Conservation (phyloP, 2,113 vertebrate species). For the Coregonus clupeaformis region DNA sequence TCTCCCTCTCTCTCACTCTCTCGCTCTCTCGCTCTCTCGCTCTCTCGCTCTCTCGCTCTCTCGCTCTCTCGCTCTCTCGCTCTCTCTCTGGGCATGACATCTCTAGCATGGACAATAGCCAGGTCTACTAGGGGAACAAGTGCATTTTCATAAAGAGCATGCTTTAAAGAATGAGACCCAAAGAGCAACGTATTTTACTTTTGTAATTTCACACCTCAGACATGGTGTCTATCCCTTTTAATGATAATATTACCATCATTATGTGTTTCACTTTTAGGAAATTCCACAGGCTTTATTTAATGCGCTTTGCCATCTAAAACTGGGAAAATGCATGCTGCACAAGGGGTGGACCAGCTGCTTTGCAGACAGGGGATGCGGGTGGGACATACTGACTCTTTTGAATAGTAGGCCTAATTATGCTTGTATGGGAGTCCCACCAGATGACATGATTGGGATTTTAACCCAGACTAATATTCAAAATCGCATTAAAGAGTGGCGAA, state of each 20-base stretch:
- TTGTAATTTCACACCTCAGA: not conserved
- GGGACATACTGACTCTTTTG: slow-evolving; percentile 88
- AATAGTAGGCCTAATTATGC: slow-evolving; percentile 80
- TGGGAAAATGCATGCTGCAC: slow-evolving; percentile 61
- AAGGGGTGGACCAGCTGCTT: slow-evolving; percentile 82
- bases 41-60: no score
- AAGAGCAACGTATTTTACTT: no score
- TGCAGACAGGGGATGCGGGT: slow-evolving; percentile 81
- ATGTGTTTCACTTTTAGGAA: not conserved
- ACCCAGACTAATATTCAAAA: slow-evolving; percentile 80
- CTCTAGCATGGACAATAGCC: no score
- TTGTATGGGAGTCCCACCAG: slow-evolving; percentile 96
- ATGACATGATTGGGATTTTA: slow-evolving; percentile 87
- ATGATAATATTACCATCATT: no score
- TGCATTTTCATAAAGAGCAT: no score
- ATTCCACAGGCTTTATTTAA: slow-evolving; percentile 8
- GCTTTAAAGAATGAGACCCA: no score
- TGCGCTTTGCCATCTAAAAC: slow-evolving; percentile 41
- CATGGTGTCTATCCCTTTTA: no score
- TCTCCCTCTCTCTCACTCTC: no score
- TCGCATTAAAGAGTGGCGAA: slow-evolving; percentile 74
- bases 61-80: no score
- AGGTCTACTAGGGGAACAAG: no score
- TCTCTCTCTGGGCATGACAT: no score
- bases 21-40: no score